phyloP scores from a whole-genome alignment of 2,888 invertebrate genomes.

The Trachelus troglodyta region DNA sequence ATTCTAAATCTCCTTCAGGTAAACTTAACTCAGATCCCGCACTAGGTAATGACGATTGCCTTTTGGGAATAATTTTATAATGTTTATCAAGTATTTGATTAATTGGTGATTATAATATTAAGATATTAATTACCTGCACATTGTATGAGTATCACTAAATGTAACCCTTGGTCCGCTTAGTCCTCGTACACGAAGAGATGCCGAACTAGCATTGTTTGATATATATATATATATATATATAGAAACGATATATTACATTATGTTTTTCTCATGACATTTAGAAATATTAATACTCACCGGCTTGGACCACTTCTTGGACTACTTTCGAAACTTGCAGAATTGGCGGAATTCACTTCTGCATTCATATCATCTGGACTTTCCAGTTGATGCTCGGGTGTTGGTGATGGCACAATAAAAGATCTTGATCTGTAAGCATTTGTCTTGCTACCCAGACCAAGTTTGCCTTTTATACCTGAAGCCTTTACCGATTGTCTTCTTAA shows the following conservation, averaged over 20 bases:
- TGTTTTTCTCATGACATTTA: not conserved
- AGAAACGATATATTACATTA: not conserved
- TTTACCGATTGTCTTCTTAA: constrained; percentile 85
- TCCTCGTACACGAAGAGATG: constrained; percentile 74
- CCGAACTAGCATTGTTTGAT: constrained; percentile 67
- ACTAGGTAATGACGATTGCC: constrained; percentile 84
- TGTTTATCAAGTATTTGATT: not conserved
- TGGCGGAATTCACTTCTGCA: constrained; percentile 58
- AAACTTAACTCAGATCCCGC: constrained; percentile 77
- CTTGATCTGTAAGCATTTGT: constrained; percentile 77
- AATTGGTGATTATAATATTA: constrained; percentile 55
- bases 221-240: not conserved
- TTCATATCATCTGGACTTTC: constrained; percentile 66
- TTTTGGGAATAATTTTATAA: constrained; percentile 39
- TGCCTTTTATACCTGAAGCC: constrained; percentile 82
- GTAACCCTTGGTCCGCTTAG: constrained; percentile 70
- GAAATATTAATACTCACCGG: constrained; percentile 38
- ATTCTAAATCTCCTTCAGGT: constrained; percentile 71
- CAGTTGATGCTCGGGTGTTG: constrained; percentile 73
- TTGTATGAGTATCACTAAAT: constrained; percentile 72
- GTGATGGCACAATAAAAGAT: constrained; percentile 80
- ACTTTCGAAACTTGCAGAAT: constrained; percentile 77
- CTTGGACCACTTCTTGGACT: constrained; percentile 80
- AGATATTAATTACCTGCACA: constrained; percentile 64
- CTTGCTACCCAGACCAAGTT: constrained; percentile 76